Evolutionary conservation across 2,888 invertebrate genomes (phyloP).

Genomic region (Limulus polyphemus): DNA sequence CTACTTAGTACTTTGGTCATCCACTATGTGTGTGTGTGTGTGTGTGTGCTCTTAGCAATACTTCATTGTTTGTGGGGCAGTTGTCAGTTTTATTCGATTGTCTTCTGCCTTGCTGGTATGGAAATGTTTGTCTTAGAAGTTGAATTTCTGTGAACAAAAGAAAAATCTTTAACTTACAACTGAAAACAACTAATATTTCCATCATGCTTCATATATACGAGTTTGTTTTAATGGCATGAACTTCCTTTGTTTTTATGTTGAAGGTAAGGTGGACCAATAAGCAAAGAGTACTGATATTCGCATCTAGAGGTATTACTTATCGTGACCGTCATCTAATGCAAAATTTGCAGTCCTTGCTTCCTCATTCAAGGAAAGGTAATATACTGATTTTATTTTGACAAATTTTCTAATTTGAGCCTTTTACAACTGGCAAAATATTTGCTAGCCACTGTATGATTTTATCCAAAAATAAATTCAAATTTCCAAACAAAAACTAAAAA

Average conservation of each 20-base stretch:
- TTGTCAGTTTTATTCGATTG: no score
- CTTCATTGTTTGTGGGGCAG: no score
- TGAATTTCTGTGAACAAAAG: no score
- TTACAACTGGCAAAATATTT: not conserved
- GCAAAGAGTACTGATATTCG: slow-evolving; percentile 81
- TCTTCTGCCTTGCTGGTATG: no score
- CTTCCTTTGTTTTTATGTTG: slow-evolving; percentile 3
- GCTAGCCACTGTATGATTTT: not conserved
- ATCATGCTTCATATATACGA: no score
- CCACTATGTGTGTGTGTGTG: no score
- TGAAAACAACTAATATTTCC: no score
- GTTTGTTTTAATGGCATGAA: no score
- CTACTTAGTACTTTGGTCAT: no score
- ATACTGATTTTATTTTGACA: slow-evolving; percentile 10
- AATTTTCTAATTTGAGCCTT: not conserved
- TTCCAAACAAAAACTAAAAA: not conserved
- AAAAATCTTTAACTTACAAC: no score
- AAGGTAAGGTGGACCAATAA: slow-evolving; percentile 38
- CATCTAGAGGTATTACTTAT: slow-evolving; percentile 85
- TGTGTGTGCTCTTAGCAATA: no score
- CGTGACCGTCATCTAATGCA: slow-evolving; percentile 91
- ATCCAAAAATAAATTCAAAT: not conserved
- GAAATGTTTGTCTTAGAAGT: no score
- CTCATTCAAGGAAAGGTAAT: slow-evolving; percentile 64
- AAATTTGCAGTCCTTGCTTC: slow-evolving; percentile 79